phyloP scores from a whole-genome alignment of 2,888 invertebrate genomes.

The Xanthia togata region DNA sequence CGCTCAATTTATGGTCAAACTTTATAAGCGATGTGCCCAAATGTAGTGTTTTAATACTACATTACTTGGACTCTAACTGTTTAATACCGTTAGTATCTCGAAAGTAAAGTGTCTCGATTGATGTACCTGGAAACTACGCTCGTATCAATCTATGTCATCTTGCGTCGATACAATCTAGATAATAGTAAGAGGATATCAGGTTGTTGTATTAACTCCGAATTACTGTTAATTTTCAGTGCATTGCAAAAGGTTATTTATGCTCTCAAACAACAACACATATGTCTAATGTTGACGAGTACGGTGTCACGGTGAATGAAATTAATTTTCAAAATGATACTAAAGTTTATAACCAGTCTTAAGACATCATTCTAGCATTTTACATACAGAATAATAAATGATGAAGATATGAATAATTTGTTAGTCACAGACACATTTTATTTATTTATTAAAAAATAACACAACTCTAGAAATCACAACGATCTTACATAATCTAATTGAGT shows the following conservation, averaged over 20 bases:
- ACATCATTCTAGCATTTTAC: background rate
- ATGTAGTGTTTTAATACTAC: conserved; percentile 28
- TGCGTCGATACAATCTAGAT: conserved; percentile 27
- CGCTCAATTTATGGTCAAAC: conserved; percentile 24
- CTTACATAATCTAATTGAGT: conserved; percentile 38
- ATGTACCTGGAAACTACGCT: conserved; percentile 36
- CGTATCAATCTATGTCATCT: conserved; percentile 60
- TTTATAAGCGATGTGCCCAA: conserved; percentile 40
- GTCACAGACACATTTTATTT: conserved; percentile 30
- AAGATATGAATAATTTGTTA: conserved; percentile 16
- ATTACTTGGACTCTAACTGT: conserved; percentile 47
- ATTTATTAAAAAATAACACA: conserved; percentile 41
- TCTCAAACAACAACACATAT: background rate
- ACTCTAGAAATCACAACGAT: conserved; percentile 59
- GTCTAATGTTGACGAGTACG: too few relatives aligned
- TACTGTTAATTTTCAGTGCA: conserved; percentile 18
- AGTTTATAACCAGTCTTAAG: background rate
- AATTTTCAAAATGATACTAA: background rate
- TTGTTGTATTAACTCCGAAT: conserved; percentile 13
- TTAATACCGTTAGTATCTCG: conserved; percentile 52
- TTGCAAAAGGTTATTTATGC: conserved; percentile 1
- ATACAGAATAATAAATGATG: background rate
- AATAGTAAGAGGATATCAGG: conserved; percentile 22
- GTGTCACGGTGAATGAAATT: background rate
- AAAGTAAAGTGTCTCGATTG: conserved; percentile 54